Conservation (phyloP, 1,140 invertebrate species). For the Drosophila pallidifrons region DNA sequence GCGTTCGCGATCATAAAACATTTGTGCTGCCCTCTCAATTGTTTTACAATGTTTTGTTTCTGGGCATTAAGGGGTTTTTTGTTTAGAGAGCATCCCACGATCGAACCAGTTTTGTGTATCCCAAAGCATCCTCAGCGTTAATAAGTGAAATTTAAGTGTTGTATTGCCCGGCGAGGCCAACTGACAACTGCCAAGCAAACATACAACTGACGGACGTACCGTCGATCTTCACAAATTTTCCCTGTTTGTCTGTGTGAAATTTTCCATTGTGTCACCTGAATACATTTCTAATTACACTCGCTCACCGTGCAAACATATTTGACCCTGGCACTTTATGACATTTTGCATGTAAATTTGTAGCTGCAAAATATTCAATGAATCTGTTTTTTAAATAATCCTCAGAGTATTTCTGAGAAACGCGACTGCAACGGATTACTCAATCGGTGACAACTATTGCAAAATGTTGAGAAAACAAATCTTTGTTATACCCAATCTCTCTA, state of each 20-base stretch:
- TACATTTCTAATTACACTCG: conserved; percentile 71
- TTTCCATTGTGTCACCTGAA: conserved; percentile 67
- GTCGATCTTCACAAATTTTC: conserved; percentile 4
- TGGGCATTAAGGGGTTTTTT: conserved; percentile 78
- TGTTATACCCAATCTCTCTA: no score
- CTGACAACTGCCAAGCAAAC: conserved; percentile 41
- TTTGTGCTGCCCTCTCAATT: conserved; percentile 65
- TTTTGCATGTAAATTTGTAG: conserved; percentile 16
- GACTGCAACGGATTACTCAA: conserved; percentile 60
- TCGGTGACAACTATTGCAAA: conserved; percentile 24
- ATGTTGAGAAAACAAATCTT: background rate
- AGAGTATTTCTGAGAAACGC: conserved; percentile 3
- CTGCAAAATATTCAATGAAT: conserved; percentile 63
- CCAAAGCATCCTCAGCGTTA: conserved; percentile 50
- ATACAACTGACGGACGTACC: conserved; percentile 6
- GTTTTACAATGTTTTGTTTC: conserved; percentile 75
- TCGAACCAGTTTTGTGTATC: conserved; percentile 46
- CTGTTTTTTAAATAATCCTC: conserved; percentile 51
- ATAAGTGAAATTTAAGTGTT: conserved; percentile 72
- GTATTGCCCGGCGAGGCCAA: conserved; percentile 34
- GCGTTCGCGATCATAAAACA: conserved; percentile 63
- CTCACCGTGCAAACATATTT: conserved; percentile 36
- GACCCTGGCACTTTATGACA: conserved; percentile 1
- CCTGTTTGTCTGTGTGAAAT: conserved; percentile 46
- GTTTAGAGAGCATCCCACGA: conserved; percentile 54